phyloP scores from a whole-genome alignment of 2,888 invertebrate species.

The Adela reaumurella region DNA sequence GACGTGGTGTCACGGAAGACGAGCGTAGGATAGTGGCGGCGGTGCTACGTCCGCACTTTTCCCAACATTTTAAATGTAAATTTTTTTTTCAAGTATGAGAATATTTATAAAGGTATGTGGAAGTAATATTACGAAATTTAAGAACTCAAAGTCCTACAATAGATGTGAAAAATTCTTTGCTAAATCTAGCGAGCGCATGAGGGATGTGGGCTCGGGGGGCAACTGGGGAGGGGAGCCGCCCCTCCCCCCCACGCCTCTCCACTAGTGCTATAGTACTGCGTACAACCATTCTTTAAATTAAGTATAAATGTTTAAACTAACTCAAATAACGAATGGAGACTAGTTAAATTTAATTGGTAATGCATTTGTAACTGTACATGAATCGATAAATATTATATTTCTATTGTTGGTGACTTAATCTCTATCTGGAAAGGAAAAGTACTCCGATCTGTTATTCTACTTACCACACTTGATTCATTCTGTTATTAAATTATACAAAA shows the following conservation, averaged over 20 bases:
- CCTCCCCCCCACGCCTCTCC: background rate
- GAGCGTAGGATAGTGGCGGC: conserved; percentile 20
- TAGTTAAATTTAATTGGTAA: conserved; percentile 45
- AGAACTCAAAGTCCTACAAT: conserved; percentile 37
- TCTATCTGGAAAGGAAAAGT: conserved; percentile 41
- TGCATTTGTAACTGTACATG: conserved; percentile 52
- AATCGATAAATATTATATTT: conserved; percentile 52
- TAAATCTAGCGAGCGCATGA: background rate
- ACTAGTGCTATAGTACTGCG: conserved; percentile 3
- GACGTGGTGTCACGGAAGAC: conserved; percentile 21
- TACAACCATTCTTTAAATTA: conserved; percentile 7
- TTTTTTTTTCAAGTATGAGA: conserved; percentile 53
- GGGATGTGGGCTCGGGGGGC: conserved; percentile 1
- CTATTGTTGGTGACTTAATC: conserved; percentile 49
- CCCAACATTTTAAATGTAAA: conserved; percentile 48
- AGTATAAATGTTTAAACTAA: conserved; percentile 43
- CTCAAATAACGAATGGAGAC: conserved; percentile 46
- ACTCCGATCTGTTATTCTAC: conserved; percentile 49
- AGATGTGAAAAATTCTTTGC: conserved; percentile 21
- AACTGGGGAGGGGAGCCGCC: conserved; percentile 14
- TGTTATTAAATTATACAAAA: conserved; percentile 62
- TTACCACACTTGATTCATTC: conserved; percentile 51
- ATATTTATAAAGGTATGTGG: conserved; percentile 54
- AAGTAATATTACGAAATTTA: conserved; percentile 18
- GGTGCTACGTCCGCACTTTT: conserved; percentile 30